phyloP scores from a whole-genome alignment of 2,888 invertebrate genomes.

The Habrosyne pyritoides region DNA sequence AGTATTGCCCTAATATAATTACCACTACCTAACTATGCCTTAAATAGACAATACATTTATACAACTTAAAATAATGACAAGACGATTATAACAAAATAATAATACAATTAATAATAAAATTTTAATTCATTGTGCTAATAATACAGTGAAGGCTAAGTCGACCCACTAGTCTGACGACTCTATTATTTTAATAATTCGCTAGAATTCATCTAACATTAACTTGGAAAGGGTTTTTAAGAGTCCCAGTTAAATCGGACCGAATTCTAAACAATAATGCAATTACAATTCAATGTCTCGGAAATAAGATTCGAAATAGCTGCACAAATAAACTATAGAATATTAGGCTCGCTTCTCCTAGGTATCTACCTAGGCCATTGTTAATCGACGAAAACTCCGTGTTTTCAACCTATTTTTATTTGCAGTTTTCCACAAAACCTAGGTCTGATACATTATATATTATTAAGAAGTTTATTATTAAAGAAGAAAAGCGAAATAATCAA shows the following conservation, averaged over 20 bases:
- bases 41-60: slow-evolving; percentile 80
- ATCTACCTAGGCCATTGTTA: neutral
- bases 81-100: slow-evolving; percentile 77
- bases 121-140: slow-evolving; percentile 77
- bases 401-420: neutral
- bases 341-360: neutral
- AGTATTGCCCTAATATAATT: slow-evolving; percentile 76
- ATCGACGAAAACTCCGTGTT: slow-evolving; percentile 2
- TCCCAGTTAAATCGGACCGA: slow-evolving; percentile 28
- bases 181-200: slow-evolving; percentile 50
- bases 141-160: slow-evolving; percentile 59
- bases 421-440: neutral
- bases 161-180: slow-evolving; percentile 36
- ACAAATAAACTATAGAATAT: slow-evolving; percentile 1
- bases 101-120: slow-evolving; percentile 61
- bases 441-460: neutral
- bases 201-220: slow-evolving; percentile 54
- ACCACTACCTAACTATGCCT: slow-evolving; percentile 80
- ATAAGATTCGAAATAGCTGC: slow-evolving; percentile 9
- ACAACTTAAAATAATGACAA: slow-evolving; percentile 84
- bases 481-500: neutral
- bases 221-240: slow-evolving; percentile 34
- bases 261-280: slow-evolving; percentile 29
- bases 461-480: neutral
- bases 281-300: slow-evolving; percentile 23